Evolutionary conservation across 1,140 invertebrate species (phyloP), one percentile per base, ranked within the genome.

Genomic region (Thaumetopoea pityocampa): DNA sequence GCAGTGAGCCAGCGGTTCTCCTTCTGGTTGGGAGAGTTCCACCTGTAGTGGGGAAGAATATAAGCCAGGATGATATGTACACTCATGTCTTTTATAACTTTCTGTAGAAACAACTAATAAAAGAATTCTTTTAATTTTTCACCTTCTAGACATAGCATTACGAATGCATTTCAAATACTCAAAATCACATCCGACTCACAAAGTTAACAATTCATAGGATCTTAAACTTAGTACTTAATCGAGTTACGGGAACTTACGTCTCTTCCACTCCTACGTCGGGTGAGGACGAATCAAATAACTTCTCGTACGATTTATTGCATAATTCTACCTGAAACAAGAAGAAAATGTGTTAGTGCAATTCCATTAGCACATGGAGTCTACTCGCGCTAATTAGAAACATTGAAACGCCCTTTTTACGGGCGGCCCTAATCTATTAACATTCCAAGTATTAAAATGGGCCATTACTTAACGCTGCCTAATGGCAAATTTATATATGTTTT

Each of bases 241-340:
- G 47, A 49, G 52, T 61, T 63, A 65, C 42, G 33, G 38, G 47
- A 68, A 83, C 79, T 83, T 80, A 83, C 76, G 49, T 80, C 71
- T 66, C 64, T 63, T 67, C 65, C 58, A 59, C 56, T 47, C 63
- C 55, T 61, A 65, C 44, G 60, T 58, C 51, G 46, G 34, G 52
- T 28, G 41, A 47, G 56, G 67, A 52, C 48, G 51, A 74, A 41
- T 68, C 60, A 76, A 68, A 74, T 51, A 72, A 74, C 54, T 76
- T 72, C 80, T 84, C 51, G 73, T 69, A 54, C 65, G 62, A 81
- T 68, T 81, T 76, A 79, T 81, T 77, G 77, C 74, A 81, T 84
- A 84, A 84, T 79, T 81, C 80, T 84, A 84, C 79, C 79, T 84
- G 80, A 58, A 84, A 81, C 77, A 84, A 84, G 47, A 83, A 80